phyloP scores from a whole-genome alignment of 1,140 invertebrate genomes.

The Drosophila simulans region DNA sequence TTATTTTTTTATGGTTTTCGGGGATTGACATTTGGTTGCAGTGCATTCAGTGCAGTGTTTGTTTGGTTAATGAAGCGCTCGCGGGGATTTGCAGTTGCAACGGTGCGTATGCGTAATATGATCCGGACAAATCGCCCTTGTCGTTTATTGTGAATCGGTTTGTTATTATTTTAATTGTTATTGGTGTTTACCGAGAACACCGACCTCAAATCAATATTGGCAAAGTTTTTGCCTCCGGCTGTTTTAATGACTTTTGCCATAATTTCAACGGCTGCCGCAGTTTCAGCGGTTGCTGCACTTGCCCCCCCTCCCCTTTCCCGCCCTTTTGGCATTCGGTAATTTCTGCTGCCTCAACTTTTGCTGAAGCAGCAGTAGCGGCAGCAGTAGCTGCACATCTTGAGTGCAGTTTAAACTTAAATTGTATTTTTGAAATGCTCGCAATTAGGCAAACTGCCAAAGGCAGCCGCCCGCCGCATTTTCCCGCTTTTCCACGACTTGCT shows the following conservation, averaged over 20 bases:
- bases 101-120: constrained; percentile 56
- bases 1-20: constrained; percentile 27
- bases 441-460: constrained; percentile 81
- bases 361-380: constrained; percentile 20
- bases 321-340: constrained; percentile 74
- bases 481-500: background rate
- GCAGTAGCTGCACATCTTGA: constrained; percentile 63
- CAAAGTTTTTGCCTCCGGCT: constrained; percentile 55
- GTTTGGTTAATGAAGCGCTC: constrained; percentile 48
- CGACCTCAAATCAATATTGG: constrained; percentile 80
- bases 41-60: constrained; percentile 20
- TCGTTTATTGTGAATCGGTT: constrained; percentile 52
- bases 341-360: constrained; percentile 70
- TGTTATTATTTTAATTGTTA: constrained; percentile 60
- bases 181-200: constrained; percentile 49
- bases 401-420: constrained; percentile 83
- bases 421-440: constrained; percentile 81
- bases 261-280: constrained; percentile 53
- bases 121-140: constrained; percentile 39
- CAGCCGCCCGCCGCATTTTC: constrained; percentile 16
- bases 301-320: background rate
- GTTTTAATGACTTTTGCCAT: constrained; percentile 78
- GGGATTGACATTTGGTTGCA: background rate
- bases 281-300: constrained; percentile 32
- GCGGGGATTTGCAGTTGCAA: constrained; percentile 29